Evolutionary conservation across 2,888 invertebrate species (phyloP).

Genomic region (Capitulum mitella): DNA sequence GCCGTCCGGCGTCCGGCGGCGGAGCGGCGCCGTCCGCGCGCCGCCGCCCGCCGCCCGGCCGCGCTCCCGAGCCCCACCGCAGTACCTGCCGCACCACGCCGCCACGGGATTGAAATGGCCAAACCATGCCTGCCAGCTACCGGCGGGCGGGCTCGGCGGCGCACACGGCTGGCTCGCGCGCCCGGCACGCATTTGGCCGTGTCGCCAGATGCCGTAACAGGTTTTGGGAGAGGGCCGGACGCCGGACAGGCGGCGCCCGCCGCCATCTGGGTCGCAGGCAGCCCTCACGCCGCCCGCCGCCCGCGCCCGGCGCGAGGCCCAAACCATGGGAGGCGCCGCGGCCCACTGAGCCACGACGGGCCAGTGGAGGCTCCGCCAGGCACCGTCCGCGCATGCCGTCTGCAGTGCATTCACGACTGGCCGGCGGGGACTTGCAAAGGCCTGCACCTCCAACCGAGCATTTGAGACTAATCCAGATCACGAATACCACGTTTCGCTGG

Average conservation of each 20-base stretch:
- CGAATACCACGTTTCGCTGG: too few species aligned
- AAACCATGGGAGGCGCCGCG: not conserved
- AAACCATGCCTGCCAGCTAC: conserved; percentile 13
- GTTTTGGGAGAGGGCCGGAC: not conserved
- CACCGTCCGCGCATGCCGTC: not conserved
- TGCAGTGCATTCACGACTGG: not conserved
- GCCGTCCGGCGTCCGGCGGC: too few species aligned
- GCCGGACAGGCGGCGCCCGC: not conserved
- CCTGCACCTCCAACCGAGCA: too few species aligned
- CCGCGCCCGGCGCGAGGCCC: not conserved
- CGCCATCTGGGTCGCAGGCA: not conserved
- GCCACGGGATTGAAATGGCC: conserved; percentile 3
- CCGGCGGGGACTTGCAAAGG: not conserved
- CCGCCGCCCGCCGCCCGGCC: not conserved
- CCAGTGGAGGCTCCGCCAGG: not conserved
- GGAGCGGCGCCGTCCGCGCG: too few species aligned
- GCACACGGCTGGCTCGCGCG: not conserved
- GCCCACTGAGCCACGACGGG: not conserved
- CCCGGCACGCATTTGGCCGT: not conserved
- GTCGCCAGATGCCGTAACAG: conserved; percentile 7
- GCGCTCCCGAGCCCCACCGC: conserved; percentile 2
- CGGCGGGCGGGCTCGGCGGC: not conserved
- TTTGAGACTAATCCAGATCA: too few species aligned
- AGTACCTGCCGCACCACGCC: conserved; percentile 5
- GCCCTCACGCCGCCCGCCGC: not conserved